Evolutionary conservation across 2,113 vertebrate species (phyloP).

Genomic region (Mustela lutreola): DNA sequence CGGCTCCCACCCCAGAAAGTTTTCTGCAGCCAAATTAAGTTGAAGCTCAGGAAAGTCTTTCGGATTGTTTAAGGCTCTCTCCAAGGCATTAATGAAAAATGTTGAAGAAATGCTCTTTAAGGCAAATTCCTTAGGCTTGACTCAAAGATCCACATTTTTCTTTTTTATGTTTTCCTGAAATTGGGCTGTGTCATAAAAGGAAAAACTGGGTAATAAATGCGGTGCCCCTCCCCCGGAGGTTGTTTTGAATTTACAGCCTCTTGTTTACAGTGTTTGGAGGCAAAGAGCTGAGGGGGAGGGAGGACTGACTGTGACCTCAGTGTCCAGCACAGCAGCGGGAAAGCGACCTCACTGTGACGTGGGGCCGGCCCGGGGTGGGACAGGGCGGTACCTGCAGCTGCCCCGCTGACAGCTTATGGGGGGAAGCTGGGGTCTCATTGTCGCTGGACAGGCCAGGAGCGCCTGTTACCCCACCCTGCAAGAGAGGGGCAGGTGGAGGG

Average conservation of each 20-base stretch:
- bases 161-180: background rate
- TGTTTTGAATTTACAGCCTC: background rate
- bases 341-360: background rate
- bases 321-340: background rate
- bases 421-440: rapidly evolving
- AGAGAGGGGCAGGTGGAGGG: no score
- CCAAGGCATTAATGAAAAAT: background rate
- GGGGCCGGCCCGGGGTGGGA: rapidly evolving
- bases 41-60: background rate
- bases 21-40: background rate
- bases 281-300: background rate
- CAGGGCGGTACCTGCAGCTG: background rate
- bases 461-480: rapidly evolving
- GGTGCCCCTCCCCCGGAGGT: no score
- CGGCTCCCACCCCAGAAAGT: background rate
- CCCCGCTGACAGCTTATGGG: no score
- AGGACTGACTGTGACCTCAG: no score
- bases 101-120: background rate
- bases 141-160: background rate
- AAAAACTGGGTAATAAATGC: background rate
- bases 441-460: background rate
- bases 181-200: background rate
- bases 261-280: background rate
- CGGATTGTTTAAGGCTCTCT: background rate
- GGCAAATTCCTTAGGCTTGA: background rate